Evolutionary conservation across 2,888 invertebrate genomes (phyloP).

Genomic region (Melikaiella ostensackeni): DNA sequence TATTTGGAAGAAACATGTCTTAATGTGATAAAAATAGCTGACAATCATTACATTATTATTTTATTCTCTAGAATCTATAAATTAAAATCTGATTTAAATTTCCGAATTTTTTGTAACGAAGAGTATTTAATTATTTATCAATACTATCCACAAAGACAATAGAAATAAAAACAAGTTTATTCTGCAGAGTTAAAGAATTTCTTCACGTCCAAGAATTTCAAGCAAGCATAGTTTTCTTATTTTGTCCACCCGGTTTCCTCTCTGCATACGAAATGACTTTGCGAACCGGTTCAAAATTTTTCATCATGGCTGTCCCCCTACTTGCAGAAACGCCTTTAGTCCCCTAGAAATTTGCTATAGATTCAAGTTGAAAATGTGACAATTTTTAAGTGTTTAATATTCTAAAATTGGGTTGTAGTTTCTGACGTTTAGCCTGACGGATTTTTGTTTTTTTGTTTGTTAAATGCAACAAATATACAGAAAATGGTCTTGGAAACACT

Average conservation of each 20-base stretch:
- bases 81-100: too few species aligned
- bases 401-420: too few species aligned
- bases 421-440: too few species aligned
- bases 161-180: neutral
- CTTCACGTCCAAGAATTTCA: conserved; percentile 14
- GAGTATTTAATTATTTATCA: neutral
- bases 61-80: too few species aligned
- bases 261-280: neutral
- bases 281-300: conserved; percentile 30
- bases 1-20: neutral
- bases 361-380: neutral
- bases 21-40: neutral
- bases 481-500: too few species aligned
- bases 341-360: neutral
- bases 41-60: neutral
- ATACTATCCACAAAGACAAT: neutral
- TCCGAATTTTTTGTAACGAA: neutral
- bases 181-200: neutral
- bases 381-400: neutral
- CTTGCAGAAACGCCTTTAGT: neutral
- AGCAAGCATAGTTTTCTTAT: conserved; percentile 16
- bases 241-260: conserved; percentile 19
- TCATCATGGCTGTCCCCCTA: neutral
- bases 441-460: too few species aligned
- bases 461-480: too few species aligned